Evolutionary conservation across 2,888 invertebrate species (phyloP).

Genomic region (Temnothorax ravouxi): DNA sequence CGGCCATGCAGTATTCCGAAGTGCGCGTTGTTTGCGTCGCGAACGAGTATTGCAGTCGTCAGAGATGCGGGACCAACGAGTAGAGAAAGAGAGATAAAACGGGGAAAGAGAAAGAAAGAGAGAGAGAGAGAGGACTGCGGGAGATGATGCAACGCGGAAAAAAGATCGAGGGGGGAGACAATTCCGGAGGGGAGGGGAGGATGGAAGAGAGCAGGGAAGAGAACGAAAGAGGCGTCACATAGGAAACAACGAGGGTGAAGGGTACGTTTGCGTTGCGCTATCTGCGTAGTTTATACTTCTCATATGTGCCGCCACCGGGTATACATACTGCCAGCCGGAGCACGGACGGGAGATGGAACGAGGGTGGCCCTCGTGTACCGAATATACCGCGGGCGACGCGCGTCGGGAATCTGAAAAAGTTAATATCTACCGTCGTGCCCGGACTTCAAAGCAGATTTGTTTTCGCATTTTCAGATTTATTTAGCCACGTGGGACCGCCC

Average conservation of each 20-base stretch:
- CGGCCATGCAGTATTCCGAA: conserved; percentile 55
- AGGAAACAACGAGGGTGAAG: conserved; percentile 71
- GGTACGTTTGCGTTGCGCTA: conserved; percentile 77
- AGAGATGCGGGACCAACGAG: conserved; percentile 26
- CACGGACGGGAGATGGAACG: conserved; percentile 7
- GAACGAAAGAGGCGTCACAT: conserved; percentile 50
- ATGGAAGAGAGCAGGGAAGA: conserved; percentile 10
- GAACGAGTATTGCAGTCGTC: conserved; percentile 52
- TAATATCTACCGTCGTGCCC: conserved; percentile 83
- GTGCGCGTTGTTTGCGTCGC: conserved; percentile 59
- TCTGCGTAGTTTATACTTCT: conserved; percentile 81
- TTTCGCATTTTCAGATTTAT: conserved; percentile 81
- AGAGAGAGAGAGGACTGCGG: not conserved
- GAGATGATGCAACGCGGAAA: not conserved
- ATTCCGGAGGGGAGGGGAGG: not conserved
- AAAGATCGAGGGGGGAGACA: not conserved
- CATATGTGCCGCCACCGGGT: conserved; percentile 72
- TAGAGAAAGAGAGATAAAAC: not conserved
- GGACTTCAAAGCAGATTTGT: conserved; percentile 82
- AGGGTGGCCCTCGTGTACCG: conserved; percentile 67
- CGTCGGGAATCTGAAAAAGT: conserved; percentile 82
- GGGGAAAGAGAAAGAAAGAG: no score
- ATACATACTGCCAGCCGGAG: conserved; percentile 29
- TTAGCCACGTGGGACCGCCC: conserved; percentile 55
- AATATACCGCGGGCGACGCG: conserved; percentile 77